phyloP scores from a whole-genome alignment of 2,797 vertebrate genomes.

The Centropyge bicolor region DNA sequence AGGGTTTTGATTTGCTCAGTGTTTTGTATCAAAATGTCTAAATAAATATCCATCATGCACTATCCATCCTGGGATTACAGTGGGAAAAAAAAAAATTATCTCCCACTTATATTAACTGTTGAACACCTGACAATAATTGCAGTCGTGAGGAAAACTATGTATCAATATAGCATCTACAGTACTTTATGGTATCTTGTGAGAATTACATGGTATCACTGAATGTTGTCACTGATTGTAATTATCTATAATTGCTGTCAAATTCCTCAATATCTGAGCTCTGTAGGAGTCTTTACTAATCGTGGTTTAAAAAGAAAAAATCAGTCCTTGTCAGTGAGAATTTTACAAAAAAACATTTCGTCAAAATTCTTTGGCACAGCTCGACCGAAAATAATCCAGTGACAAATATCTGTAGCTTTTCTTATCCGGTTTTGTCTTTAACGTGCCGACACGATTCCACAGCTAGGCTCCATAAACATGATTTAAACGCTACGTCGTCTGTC shows the following conservation, averaged over 20 bases:
- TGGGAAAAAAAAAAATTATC: neutral
- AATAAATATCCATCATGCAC: slow-evolving; percentile 49
- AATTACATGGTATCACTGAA: slow-evolving; percentile 56
- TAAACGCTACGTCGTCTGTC: slow-evolving; percentile 41
- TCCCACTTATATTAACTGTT: slow-evolving; percentile 25
- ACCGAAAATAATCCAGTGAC: slow-evolving; percentile 20
- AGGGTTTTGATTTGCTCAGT: slow-evolving; percentile 66
- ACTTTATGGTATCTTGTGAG: slow-evolving; percentile 55
- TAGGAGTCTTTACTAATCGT: slow-evolving; percentile 42
- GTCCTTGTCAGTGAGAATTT: slow-evolving; percentile 46
- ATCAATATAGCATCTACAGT: slow-evolving; percentile 59
- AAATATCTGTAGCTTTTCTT: slow-evolving; percentile 20
- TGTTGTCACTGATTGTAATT: slow-evolving; percentile 70
- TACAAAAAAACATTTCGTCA: neutral
- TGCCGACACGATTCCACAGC: slow-evolving; percentile 19
- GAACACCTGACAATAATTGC: slow-evolving; percentile 35
- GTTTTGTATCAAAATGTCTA: slow-evolving; percentile 78
- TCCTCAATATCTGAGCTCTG: slow-evolving; percentile 44
- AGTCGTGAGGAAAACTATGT: slow-evolving; percentile 40
- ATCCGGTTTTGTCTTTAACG: slow-evolving; percentile 36
- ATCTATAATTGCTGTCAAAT: slow-evolving; percentile 57
- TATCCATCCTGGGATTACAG: slow-evolving; percentile 40
- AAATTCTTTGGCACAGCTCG: slow-evolving; percentile 18
- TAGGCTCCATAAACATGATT: slow-evolving; percentile 50
- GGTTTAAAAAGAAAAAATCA: slow-evolving; percentile 32